phyloP scores from a whole-genome alignment of 2,797 vertebrate species.

The Leptoclinus maculatus region DNA sequence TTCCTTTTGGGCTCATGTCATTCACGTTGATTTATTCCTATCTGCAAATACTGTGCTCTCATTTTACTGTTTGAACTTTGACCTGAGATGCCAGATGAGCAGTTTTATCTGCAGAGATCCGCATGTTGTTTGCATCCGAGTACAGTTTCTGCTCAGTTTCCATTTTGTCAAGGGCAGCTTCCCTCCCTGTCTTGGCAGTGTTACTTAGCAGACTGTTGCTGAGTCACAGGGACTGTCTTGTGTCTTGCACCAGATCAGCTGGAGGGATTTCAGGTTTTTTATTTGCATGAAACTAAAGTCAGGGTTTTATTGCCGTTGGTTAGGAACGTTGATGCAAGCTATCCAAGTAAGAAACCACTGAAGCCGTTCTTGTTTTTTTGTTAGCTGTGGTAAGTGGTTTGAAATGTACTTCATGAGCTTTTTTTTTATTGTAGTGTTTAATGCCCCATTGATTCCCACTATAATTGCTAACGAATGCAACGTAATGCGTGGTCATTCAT shows the following conservation, averaged over 20 bases:
- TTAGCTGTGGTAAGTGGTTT: constrained; percentile 8
- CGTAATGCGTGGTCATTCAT: constrained; percentile 16
- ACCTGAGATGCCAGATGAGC: not conserved
- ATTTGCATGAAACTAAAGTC: not conserved
- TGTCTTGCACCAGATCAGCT: constrained; percentile 36
- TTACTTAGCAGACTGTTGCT: constrained; percentile 23
- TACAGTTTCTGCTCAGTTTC: constrained; percentile 8
- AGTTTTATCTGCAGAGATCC: not conserved
- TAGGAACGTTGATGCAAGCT: not conserved
- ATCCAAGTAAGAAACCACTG: not conserved
- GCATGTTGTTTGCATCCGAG: constrained; percentile 3
- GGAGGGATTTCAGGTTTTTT: constrained; percentile 6
- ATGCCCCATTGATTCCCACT: constrained; percentile 23
- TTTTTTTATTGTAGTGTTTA: constrained; percentile 39
- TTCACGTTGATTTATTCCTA: constrained; percentile 4
- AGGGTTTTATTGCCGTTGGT: not conserved
- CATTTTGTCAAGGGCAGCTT: constrained; percentile 1
- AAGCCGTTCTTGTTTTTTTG: not conserved
- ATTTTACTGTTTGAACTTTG: not conserved
- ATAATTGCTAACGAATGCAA: constrained; percentile 36
- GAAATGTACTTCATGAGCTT: constrained; percentile 39
- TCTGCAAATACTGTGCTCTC: not conserved
- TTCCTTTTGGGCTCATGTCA: not conserved
- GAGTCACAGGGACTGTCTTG: constrained; percentile 43
- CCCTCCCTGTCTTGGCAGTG: constrained; percentile 18